Conservation (phyloP, 2,888 invertebrate genomes). For the Ormyrus labotus region DNA sequence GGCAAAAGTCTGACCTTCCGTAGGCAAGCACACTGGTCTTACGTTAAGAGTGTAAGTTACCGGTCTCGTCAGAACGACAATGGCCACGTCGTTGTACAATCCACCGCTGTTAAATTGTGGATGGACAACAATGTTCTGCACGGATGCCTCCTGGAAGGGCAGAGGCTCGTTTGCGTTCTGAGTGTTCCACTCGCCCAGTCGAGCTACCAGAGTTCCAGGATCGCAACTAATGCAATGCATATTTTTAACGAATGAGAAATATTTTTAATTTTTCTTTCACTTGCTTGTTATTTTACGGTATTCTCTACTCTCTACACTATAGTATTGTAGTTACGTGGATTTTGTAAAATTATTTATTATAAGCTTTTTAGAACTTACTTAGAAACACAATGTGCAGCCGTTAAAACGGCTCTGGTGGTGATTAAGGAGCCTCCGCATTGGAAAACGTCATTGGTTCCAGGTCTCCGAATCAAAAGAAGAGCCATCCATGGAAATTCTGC, state of each 20-base stretch:
- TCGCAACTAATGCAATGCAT: constrained; percentile 58
- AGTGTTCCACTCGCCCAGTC: constrained; percentile 90
- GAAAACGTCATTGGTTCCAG: constrained; percentile 78
- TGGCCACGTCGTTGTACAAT: constrained; percentile 86
- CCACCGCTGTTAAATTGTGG: constrained; percentile 82
- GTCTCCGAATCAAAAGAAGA: constrained; percentile 80
- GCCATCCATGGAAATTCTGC: constrained; percentile 92
- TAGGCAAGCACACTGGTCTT: constrained; percentile 82
- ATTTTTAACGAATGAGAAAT: no score
- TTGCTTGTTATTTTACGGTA: no score
- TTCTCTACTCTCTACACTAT: no score
- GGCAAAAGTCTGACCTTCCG: constrained; percentile 75
- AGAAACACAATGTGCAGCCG: constrained; percentile 87
- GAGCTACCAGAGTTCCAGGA: constrained; percentile 75
- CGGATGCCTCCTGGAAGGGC: constrained; percentile 82
- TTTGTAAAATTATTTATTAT: neutral
- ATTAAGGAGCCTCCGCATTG: constrained; percentile 89
- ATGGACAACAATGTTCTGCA: constrained; percentile 79
- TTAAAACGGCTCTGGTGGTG: constrained; percentile 84
- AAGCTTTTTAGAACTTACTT: constrained; percentile 61
- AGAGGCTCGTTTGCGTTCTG: constrained; percentile 82
- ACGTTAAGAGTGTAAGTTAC: constrained; percentile 82
- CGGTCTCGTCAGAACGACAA: constrained; percentile 82
- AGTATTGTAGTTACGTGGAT: no score
- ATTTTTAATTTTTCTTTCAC: no score